Conservation (phyloP, 2,113 vertebrate genomes). For the Chaetura pelagica region DNA sequence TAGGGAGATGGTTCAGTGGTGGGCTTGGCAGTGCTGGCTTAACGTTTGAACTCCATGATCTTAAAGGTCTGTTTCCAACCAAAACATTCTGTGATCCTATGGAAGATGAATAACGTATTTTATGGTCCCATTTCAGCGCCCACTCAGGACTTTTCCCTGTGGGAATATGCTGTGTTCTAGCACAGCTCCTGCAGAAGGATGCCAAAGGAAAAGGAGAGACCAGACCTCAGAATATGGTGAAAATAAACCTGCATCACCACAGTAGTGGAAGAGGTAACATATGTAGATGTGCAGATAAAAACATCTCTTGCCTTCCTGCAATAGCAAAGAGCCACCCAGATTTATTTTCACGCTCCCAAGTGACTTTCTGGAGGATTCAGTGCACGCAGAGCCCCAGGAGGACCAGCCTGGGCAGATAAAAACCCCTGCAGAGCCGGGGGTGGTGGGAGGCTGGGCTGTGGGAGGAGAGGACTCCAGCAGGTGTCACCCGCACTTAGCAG, state of each 20-base stretch:
- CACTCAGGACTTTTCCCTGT: background rate
- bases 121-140: background rate
- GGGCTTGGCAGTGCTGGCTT: no score
- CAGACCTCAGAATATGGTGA: fast-evolving
- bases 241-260: background rate
- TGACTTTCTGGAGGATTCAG: background rate
- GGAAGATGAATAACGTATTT: fast-evolving
- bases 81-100: no score
- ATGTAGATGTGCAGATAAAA: no score
- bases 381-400: fast-evolving
- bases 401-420: background rate
- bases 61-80: no score
- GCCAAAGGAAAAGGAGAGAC: background rate
- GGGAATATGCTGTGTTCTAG: fast-evolving
- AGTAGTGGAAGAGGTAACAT: background rate
- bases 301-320: background rate
- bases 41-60: no score
- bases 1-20: no score
- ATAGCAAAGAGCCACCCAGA: background rate
- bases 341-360: background rate
- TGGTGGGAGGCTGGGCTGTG: background rate
- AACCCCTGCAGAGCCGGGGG: background rate
- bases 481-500: conserved; percentile 55
- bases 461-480: conserved; percentile 33
- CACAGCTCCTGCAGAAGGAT: background rate